Base-by-base conservation (phyloP, 1,140 invertebrate genomes). In the Agraylea sexmaculata region DNA sequence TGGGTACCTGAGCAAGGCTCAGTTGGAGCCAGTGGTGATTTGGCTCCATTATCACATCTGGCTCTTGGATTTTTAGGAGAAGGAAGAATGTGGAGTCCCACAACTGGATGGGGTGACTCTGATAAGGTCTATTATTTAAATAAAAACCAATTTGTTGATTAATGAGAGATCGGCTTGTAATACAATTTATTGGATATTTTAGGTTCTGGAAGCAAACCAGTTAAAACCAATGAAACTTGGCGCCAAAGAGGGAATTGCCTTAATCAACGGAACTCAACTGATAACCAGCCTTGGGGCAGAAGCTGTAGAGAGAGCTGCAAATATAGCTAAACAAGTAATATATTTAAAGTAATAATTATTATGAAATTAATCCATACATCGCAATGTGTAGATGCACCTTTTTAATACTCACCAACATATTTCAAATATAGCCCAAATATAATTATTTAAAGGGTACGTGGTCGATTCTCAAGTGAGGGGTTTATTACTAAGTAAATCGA, bases 251-350 rank as follows among this genome's bases (percentile, higher is more conserved):
- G 80, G 80, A 12, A 52, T 84, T 16, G 76, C 79, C 10, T 53
- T 85, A 36, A 79, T 85, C 46, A 84, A 84, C 58, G 80, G 80
- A 37, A 84, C 80, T 11, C 81, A 84, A 55, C 60, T 85, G 30
- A 83, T 83, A 29, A 75, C 78, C 18, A 71, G 78, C 13, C 57
- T 84, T 23, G 81, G 79, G 20, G 73, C 75, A 11, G 75, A 81
- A 62, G 79, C 76, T 10, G 60, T 80, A 3, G 74, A 80, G 51
- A 58, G 79, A 47, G 74, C 78, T 0, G 62, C 63, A 21, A 65
- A 63, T 20, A 71, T 81, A 28, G 74, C 75, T 1, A 56, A 69
- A 33, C 78, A 83, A 34, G 47, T 49, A 38, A 23, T 13, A 3
- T 13, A 40, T 17, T 28, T n/a, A n/a, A n/a, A n/a, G n/a, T n/a